A percentile compares a stretch with the other conserved stretches of the same genome.
Conservation (phyloP, 2,888 invertebrate species). For the Callimorpha dominula region DNA sequence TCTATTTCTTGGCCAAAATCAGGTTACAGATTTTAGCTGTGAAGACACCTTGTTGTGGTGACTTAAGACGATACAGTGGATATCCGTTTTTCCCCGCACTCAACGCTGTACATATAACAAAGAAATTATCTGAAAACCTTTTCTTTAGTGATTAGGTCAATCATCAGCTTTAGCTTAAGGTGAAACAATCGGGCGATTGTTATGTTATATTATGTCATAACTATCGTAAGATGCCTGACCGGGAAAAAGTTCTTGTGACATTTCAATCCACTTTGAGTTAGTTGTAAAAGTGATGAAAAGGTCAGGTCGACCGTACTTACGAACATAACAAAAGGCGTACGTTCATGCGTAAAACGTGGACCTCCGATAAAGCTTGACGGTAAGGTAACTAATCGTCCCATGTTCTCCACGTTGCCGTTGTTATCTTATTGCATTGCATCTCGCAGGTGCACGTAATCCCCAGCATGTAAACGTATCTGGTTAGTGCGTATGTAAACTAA, state of each 20-base stretch:
- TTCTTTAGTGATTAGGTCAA: too few relatives aligned
- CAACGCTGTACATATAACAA: not conserved
- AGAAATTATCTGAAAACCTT: too few relatives aligned
- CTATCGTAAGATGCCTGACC: too few relatives aligned
- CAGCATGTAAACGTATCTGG: too few relatives aligned
- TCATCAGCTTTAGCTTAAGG: too few relatives aligned
- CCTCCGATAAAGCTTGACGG: not conserved
- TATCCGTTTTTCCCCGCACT: not conserved
- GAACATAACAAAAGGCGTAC: not conserved
- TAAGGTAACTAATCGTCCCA: not conserved
- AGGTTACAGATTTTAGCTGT: not conserved
- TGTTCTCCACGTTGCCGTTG: too few relatives aligned
- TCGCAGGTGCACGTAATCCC: too few relatives aligned
- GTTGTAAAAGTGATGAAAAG: slow-evolving; percentile 30
- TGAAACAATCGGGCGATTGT: too few relatives aligned
- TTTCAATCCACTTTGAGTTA: not conserved
- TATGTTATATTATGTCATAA: too few relatives aligned
- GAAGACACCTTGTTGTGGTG: not conserved
- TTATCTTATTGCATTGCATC: too few relatives aligned
- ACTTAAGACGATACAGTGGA: not conserved
- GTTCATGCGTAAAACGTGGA: not conserved
- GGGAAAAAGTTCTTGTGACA: too few relatives aligned
- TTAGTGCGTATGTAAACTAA: too few relatives aligned
- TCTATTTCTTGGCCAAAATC: not conserved
- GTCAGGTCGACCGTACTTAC: slow-evolving; percentile 14